Evolutionary conservation across 2,888 invertebrate species (phyloP).

Genomic region (Tipula lateralis): DNA sequence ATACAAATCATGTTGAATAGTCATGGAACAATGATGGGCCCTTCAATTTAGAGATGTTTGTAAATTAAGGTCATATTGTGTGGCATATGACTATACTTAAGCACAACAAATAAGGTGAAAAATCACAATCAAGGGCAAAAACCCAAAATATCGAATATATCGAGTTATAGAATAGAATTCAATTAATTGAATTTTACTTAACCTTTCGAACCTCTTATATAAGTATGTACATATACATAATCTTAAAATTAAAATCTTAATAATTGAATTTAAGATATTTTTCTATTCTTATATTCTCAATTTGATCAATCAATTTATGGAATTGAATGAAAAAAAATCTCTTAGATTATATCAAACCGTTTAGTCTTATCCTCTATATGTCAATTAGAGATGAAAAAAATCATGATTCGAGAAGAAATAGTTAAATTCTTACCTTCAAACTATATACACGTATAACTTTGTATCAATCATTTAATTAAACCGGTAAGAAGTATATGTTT

Average conservation of each 20-base stretch:
- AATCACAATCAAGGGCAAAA: background rate
- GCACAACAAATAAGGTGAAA: background rate
- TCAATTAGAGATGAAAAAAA: background rate
- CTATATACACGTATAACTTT: background rate
- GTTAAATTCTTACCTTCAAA: background rate
- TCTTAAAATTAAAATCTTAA: background rate
- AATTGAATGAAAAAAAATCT: background rate
- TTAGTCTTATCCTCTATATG: background rate
- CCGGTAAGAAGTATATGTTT: background rate
- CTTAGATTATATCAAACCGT: background rate
- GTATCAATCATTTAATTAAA: background rate
- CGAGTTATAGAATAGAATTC: background rate
- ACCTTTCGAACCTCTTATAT: background rate
- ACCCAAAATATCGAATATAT: background rate
- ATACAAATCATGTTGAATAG: background rate
- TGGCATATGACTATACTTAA: background rate
- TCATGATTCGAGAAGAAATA: background rate
- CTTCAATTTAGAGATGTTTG: background rate
- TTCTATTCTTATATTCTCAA: background rate
- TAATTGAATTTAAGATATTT: background rate
- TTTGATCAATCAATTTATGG: conserved; percentile 3
- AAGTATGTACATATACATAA: background rate
- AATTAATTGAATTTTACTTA: background rate
- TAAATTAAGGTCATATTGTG: background rate
- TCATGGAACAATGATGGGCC: background rate